Percentiles rank a stretch among this genome's conserved stretches.
Conservation (phyloP, 2,888 invertebrate species). For the Caenorhabditis japonica region DNA sequence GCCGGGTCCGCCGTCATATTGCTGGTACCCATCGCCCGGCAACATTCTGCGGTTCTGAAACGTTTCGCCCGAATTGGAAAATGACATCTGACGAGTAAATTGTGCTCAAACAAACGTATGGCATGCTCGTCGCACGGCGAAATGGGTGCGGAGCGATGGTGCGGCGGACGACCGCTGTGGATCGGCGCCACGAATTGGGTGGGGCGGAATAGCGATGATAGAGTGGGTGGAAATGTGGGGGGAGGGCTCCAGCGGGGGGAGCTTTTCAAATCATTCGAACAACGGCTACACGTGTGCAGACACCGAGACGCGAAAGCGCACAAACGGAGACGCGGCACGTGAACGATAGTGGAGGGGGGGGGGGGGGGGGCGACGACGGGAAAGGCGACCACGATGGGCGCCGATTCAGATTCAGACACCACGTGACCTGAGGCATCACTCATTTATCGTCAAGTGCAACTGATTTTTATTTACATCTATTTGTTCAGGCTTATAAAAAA, state of each 20-base stretch:
- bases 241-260: neutral
- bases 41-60: constrained; percentile 39
- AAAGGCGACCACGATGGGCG: constrained; percentile 4
- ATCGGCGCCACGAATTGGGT: constrained; percentile 18
- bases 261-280: constrained; percentile 45
- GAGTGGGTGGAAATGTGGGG: neutral
- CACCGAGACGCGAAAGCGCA: constrained; percentile 35
- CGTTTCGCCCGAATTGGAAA: neutral
- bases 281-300: constrained; percentile 39
- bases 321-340: constrained; percentile 30
- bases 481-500: too few species aligned
- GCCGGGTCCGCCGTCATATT: constrained; percentile 46
- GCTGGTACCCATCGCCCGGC: constrained; percentile 52
- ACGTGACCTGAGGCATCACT: too few species aligned
- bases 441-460: too few species aligned
- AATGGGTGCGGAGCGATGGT: neutral
- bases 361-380: constrained; percentile 1
- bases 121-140: constrained; percentile 8
- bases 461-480: too few species aligned
- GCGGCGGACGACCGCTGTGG: constrained; percentile 6
- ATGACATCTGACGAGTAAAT: neutral
- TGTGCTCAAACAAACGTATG: constrained; percentile 20
- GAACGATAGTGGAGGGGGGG: constrained; percentile 15
- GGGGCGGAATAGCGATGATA: neutral
- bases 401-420: neutral